Conservation (phyloP, 2,888 invertebrate genomes). For the Limnephilus marmoratus region DNA sequence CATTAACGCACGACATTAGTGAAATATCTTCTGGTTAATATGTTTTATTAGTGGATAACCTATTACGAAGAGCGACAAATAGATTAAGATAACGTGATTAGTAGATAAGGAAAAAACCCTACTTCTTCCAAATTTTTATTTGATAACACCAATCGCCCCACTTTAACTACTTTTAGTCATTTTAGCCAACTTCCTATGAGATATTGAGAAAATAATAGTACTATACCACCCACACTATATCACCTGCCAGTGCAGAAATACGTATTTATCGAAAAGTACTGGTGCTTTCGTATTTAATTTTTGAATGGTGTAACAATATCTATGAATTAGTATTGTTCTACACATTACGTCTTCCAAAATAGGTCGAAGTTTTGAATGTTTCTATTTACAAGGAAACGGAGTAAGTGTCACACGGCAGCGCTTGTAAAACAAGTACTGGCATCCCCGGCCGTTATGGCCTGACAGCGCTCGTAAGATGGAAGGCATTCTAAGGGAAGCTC, state of each 20-base stretch:
- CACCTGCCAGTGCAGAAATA: neutral
- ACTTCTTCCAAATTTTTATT: no score
- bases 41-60: neutral
- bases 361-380: neutral
- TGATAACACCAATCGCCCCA: no score
- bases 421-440: slow-evolving; percentile 1
- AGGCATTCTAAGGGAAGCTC: neutral
- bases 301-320: neutral
- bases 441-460: neutral
- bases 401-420: neutral
- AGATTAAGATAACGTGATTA: neutral
- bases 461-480: neutral
- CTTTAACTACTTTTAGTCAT: neutral
- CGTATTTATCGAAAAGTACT: no score
- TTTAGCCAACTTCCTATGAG: neutral
- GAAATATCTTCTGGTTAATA: neutral
- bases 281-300: neutral
- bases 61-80: neutral
- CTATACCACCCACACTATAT: no score
- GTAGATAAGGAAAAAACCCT: no score
- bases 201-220: no score
- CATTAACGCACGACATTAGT: neutral
- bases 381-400: neutral
- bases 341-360: neutral
- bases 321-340: neutral